Base-by-base conservation (phyloP, 2,888 invertebrate genomes). In the Dryomyza anilis region DNA sequence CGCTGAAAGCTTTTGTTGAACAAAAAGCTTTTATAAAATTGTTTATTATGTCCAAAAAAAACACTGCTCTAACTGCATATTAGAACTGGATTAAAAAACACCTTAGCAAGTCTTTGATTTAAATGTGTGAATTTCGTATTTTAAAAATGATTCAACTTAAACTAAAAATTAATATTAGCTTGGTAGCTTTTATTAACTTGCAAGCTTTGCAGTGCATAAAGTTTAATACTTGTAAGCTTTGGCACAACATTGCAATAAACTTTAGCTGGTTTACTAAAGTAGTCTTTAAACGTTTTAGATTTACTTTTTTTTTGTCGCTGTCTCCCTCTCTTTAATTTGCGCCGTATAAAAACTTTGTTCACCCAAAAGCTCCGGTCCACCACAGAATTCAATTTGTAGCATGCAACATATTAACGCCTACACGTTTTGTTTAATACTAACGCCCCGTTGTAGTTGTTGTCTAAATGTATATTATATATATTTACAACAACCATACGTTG, bases 201-300 rank as follows among this genome's bases (percentile, higher is more conserved):
- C 39, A 39, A 39, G 3, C 39, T 12, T 39, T 39, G 39, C 39
- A 14, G 39, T 12, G 14, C 12, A 39, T 5, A n/a, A 5, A 14
- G 39, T n/a, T 12, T 14, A 2, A 39, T n/a, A 5, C 39, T 39
- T 6, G 3, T 3, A 39, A 39, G 39, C 3, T n/a, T n/a, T 39
- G 39, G 39, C 2, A 39, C 3, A n/a, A 6, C 4, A 43, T 43
- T 16, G 16, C n/a, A 12, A 10, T 39, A 29, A 55, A 67, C 69
- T 69, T 69, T 69, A 69, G 69, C 69, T 69, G 69, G 67, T 66
- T 69, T 59, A 65, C 69, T 69, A 69, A 69, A 69, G 67, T 62
- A 25, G 21, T 50, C 57, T 5, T 48, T 50, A n/a, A n/a, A n/a
- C n/a, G n/a, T n/a, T n/a, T n/a, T n/a, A n/a, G n/a, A n/a, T n/a